These are phyloP conservation scores for Abrostola triplasia DNA, from an alignment of 2,888 invertebrate species.

Conservation along the genomic window DNA sequence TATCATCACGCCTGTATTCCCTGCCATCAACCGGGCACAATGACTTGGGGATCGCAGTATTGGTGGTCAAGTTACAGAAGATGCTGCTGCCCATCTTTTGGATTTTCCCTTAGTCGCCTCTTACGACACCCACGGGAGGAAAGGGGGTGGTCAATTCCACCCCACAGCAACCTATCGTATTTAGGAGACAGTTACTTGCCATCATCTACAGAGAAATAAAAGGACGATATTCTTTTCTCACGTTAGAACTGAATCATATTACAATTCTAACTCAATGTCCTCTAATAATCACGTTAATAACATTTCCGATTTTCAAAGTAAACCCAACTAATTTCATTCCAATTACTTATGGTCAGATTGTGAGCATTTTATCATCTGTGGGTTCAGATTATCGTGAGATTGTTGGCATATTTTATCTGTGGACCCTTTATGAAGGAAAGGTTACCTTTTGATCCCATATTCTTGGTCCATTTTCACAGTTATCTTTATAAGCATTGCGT, in stretches of 20 bases:
- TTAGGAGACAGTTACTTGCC: too few relatives aligned
- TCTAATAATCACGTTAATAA: neutral
- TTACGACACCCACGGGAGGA: too few relatives aligned
- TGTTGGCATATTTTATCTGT: neutral
- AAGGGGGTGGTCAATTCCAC: too few relatives aligned
- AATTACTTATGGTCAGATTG: neutral
- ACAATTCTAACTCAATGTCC: neutral
- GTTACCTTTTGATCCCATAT: slow-evolving; percentile 5
- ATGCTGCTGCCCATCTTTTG: too few relatives aligned
- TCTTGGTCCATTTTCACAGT: neutral
- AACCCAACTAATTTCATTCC: neutral
- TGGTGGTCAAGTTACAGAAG: too few relatives aligned
- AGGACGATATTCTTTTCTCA: too few relatives aligned
- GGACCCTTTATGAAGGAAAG: neutral
- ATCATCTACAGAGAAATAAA: too few relatives aligned
- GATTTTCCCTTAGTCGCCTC: too few relatives aligned
- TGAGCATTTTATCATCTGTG: neutral
- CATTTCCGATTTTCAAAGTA: neutral
- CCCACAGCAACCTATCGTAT: too few relatives aligned
- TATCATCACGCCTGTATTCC: too few relatives aligned
- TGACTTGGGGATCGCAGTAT: too few relatives aligned
- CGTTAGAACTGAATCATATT: neutral
- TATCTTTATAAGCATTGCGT: slow-evolving; percentile 31
- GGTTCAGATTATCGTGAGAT: neutral
- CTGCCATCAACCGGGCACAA: too few relatives aligned